phyloP scores from a whole-genome alignment of 1,140 invertebrate genomes.

The Aporrectodea caliginosa region DNA sequence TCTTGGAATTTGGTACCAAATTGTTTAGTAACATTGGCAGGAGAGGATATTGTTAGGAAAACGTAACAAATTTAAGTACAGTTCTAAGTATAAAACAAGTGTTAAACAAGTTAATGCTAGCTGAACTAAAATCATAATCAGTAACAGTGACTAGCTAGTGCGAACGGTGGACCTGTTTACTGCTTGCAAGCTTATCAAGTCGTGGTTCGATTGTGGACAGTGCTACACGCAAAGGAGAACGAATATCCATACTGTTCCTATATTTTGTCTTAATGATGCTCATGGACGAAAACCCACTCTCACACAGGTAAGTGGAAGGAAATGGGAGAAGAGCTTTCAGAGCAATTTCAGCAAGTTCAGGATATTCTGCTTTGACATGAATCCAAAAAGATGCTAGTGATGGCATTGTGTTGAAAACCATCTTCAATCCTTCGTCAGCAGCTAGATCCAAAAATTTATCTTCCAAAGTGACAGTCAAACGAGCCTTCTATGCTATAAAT shows the following conservation, averaged over 20 bases:
- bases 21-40: neutral
- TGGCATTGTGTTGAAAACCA: no score
- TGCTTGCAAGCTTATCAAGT: no score
- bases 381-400: no score
- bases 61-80: neutral
- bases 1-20: no score
- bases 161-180: neutral
- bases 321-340: neutral
- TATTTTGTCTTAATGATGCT: neutral
- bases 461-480: no score
- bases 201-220: neutral
- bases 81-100: neutral
- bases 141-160: neutral
- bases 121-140: neutral
- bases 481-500: no score
- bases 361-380: no score
- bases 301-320: neutral
- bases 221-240: neutral
- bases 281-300: neutral
- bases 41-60: neutral
- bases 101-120: neutral
- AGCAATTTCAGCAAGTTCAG: neutral
- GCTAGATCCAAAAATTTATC: no score
- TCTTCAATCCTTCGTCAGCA: no score
- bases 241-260: neutral